Conservation (phyloP, 2,888 invertebrate genomes). For the Ectemnius cavifrons region DNA sequence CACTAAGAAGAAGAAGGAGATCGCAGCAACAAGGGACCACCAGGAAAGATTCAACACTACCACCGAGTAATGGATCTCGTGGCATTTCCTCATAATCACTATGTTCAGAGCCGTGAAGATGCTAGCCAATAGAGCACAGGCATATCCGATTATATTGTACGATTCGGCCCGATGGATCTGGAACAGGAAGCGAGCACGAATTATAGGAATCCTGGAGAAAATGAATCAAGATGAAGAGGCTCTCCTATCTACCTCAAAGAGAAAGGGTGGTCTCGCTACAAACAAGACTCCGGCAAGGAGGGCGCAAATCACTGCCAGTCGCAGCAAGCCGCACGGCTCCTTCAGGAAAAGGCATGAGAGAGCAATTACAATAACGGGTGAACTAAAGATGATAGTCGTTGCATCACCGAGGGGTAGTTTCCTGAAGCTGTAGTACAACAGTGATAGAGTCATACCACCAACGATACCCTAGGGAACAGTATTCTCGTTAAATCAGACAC, state of each 20-base stretch:
- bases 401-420: constrained; percentile 79
- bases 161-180: constrained; percentile 65
- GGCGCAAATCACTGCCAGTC: constrained; percentile 76
- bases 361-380: constrained; percentile 78
- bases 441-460: constrained; percentile 77
- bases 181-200: constrained; percentile 9
- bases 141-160: constrained; percentile 77
- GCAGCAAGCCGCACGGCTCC: constrained; percentile 78
- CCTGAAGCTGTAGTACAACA: constrained; percentile 78
- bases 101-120: constrained; percentile 78
- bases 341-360: constrained; percentile 77
- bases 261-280: constrained; percentile 78
- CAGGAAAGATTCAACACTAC: constrained; percentile 77
- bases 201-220: background rate
- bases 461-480: constrained; percentile 74
- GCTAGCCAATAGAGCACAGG: constrained; percentile 76
- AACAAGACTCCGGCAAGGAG: constrained; percentile 77
- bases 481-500: too few species aligned
- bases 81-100: constrained; percentile 78
- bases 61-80: constrained; percentile 78
- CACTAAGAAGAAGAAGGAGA: constrained; percentile 67
- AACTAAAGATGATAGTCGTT: constrained; percentile 79
- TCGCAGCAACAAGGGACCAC: constrained; percentile 75
- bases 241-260: constrained; percentile 71
- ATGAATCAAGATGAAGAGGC: background rate